A percentile compares a stretch with the other conserved stretches of the same genome.
Conservation (phyloP, 2,113 vertebrate genomes). For the Seriola dumerili region DNA sequence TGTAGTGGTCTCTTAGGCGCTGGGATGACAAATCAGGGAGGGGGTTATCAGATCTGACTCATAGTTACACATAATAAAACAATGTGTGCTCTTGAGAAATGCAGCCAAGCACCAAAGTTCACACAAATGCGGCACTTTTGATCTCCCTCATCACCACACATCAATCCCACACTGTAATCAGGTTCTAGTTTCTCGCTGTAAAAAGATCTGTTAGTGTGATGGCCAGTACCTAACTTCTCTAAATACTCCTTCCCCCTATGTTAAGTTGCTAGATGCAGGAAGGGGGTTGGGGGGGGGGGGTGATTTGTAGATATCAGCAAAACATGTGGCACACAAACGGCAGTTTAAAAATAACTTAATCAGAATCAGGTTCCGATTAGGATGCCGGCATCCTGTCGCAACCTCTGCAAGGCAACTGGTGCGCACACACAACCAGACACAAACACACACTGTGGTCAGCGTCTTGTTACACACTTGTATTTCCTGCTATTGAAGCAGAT, state of each 20-base stretch:
- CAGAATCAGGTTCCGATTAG: slow-evolving; percentile 62
- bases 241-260: not conserved
- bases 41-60: slow-evolving; percentile 46
- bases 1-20: not conserved
- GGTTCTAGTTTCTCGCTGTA: not conserved
- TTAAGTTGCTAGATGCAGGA: slow-evolving; percentile 13
- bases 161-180: slow-evolving; percentile 6
- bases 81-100: slow-evolving; percentile 40
- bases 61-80: slow-evolving; percentile 54
- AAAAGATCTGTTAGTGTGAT: not conserved
- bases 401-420: slow-evolving; percentile 55
- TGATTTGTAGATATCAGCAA: slow-evolving; percentile 37
- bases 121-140: not conserved
- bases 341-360: slow-evolving; percentile 68
- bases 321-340: slow-evolving; percentile 54
- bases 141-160: not conserved
- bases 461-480: slow-evolving; percentile 42
- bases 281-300: not conserved
- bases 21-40: slow-evolving; percentile 32
- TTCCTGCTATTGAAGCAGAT: slow-evolving; percentile 67
- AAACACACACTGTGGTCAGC: slow-evolving; percentile 3
- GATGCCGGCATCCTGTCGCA: slow-evolving; percentile 66
- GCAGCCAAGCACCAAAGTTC: slow-evolving; percentile 25
- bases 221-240: not conserved
- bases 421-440: slow-evolving; percentile 12